Conservation (phyloP, 2,113 vertebrate genomes). For the Eolophus roseicapilla region DNA sequence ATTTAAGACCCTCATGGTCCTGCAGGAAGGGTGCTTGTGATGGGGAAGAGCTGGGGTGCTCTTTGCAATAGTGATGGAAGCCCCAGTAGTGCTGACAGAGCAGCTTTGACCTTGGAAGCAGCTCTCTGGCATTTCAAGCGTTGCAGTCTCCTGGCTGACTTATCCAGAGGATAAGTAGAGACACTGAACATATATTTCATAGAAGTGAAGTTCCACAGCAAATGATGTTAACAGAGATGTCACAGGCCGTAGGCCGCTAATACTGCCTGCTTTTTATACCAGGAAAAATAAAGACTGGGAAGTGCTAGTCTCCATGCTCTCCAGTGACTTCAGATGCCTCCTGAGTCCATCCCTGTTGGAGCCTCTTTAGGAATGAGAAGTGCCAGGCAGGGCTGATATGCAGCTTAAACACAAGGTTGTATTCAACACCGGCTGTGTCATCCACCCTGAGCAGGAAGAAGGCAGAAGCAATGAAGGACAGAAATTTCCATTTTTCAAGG, state of each 20-base stretch:
- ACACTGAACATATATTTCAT: background rate
- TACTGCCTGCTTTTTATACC: background rate
- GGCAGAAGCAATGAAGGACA: background rate
- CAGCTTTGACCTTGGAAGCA: background rate
- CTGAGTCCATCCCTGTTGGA: accelerated
- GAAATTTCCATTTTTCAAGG: background rate
- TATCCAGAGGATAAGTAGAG: background rate
- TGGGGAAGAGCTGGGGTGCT: background rate
- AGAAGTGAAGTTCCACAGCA: background rate
- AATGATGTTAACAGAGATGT: background rate
- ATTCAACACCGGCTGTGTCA: accelerated
- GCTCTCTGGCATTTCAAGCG: background rate
- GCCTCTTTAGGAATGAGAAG: background rate
- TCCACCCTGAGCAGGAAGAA: background rate
- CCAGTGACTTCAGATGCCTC: background rate
- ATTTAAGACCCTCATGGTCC: background rate
- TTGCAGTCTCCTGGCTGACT: background rate
- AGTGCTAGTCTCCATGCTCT: background rate
- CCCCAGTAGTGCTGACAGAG: background rate
- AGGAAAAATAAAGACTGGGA: background rate
- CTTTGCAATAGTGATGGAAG: background rate
- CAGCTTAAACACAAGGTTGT: background rate
- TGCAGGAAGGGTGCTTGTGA: background rate
- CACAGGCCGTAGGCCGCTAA: background rate
- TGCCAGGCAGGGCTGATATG: background rate